Evolutionary conservation across 1,140 invertebrate genomes (phyloP), one percentile per base, ranked within the genome.

Genomic region (Carposina sasakii): DNA sequence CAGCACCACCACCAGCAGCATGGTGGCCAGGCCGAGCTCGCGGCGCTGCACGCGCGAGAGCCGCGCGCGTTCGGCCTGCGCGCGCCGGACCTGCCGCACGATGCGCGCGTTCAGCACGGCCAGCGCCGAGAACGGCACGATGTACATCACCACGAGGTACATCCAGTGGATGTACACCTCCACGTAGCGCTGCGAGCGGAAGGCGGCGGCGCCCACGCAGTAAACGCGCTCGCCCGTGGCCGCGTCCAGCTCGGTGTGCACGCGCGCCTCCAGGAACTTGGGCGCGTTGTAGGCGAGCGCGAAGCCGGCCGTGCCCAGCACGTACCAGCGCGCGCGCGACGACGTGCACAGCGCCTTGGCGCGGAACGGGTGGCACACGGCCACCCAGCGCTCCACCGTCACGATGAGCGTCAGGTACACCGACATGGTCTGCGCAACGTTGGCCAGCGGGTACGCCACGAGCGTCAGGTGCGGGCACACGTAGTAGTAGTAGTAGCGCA

Each of bases 331-430:
- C 3, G 96, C 95, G 26, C 96, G 87, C 1, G 94, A 91, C 63
- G 96, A 96, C 0, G 96, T 98, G 81, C 96, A 98, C 37, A 98
- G 88, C 0, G 92, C 93, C 34, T 94, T 88, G 0, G 96, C 96
- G 52, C 90, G 89, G 6, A 98, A 85, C 0, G 96, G 97, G 81
- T 98, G 95, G 71, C 97, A 98, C 0, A 99, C 97, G 1, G 97
- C 97, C 30, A 99, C 94, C 85, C 96, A 99, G 36, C 97, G 88
- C 81, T 99, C 97, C 58, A 98, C 88, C 0, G 97, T 98, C 28
- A 99, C 97, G 1, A 95, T 95, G 36, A 99, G 89, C 0, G 97
- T 98, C 55, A 98, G 88, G 86, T 98, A 99, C 34, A 98, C 95
- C 13, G 95, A 96, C 21, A 95, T 95, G 28, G 96, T 97, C 76